These are phyloP conservation scores for Glossosoma conforme DNA, from an alignment of 1,140 invertebrate species.

Conservation along the genomic window DNA sequence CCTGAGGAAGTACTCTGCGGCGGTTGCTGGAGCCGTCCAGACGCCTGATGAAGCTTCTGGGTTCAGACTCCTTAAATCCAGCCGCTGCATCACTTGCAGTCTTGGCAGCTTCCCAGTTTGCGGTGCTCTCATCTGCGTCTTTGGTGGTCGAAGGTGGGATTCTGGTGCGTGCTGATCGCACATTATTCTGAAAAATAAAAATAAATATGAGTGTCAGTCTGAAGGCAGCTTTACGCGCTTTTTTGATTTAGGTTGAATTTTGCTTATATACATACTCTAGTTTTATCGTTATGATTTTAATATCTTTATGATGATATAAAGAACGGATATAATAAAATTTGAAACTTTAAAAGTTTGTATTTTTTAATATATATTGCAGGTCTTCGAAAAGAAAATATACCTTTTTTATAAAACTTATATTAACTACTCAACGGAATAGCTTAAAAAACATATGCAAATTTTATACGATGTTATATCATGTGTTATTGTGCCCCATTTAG, in stretches of 20 bases:
- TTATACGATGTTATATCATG: no score
- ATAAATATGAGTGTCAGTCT: neutral
- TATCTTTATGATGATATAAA: neutral
- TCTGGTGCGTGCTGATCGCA: constrained; percentile 10
- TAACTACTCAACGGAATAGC: no score
- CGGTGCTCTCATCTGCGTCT: constrained; percentile 9
- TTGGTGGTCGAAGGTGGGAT: constrained; percentile 3
- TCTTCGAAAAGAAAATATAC: no score
- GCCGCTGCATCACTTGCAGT: neutral
- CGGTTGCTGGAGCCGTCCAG: constrained; percentile 8
- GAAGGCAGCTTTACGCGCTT: neutral
- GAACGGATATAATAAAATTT: neutral
- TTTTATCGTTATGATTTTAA: neutral
- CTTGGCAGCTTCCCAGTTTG: constrained; percentile 17
- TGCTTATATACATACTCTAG: neutral
- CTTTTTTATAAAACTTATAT: no score
- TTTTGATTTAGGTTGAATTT: neutral
- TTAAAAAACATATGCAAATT: no score
- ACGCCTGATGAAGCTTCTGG: constrained; percentile 22
- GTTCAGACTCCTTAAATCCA: constrained; percentile 2
- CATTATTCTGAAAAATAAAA: constrained; percentile 27
- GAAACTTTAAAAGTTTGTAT: neutral
- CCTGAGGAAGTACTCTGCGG: constrained; percentile 3
- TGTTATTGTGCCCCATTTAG: no score
- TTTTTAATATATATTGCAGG: no score